Evolutionary conservation across 2,797 vertebrate species (phyloP).

Genomic region (Erpetoichthys calabaricus): DNA sequence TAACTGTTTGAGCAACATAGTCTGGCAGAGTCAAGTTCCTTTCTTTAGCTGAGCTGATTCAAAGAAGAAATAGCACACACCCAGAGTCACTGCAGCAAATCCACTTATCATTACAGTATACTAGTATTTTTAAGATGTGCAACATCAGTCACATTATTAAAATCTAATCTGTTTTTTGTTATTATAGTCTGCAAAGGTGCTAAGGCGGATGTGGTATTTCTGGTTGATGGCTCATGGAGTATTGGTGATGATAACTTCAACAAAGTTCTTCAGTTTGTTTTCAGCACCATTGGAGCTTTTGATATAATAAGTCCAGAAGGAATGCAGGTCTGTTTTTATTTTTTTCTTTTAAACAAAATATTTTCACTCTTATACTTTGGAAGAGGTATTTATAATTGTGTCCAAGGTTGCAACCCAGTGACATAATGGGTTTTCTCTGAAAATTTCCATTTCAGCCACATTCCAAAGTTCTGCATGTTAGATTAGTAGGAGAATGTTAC

Average conservation of each 20-base stretch:
- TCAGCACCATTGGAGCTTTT: constrained; percentile 72
- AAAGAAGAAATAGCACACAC: too few relatives aligned
- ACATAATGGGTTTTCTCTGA: not conserved
- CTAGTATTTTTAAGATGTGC: too few relatives aligned
- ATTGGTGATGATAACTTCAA: constrained; percentile 92
- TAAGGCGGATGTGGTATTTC: constrained; percentile 91
- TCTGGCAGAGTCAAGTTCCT: too few relatives aligned
- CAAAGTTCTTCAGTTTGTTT: constrained; percentile 84
- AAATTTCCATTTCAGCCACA: too few relatives aligned
- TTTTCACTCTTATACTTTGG: too few relatives aligned
- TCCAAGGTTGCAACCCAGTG: not conserved
- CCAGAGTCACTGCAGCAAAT: too few relatives aligned
- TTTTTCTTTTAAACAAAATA: not conserved
- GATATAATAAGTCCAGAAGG: constrained; percentile 71
- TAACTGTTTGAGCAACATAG: too few relatives aligned
- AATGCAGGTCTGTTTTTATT: constrained; percentile 69
- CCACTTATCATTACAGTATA: too few relatives aligned
- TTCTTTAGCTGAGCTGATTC: too few relatives aligned
- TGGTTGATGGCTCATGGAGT: constrained; percentile 95
- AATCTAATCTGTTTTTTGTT: constrained; percentile 13
- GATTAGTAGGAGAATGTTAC: too few relatives aligned
- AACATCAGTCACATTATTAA: constrained; percentile 1
- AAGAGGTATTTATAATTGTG: too few relatives aligned
- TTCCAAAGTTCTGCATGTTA: too few relatives aligned
- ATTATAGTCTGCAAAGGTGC: constrained; percentile 86